phyloP scores from a whole-genome alignment of 1,140 invertebrate genomes.

The Asobara japonica region DNA sequence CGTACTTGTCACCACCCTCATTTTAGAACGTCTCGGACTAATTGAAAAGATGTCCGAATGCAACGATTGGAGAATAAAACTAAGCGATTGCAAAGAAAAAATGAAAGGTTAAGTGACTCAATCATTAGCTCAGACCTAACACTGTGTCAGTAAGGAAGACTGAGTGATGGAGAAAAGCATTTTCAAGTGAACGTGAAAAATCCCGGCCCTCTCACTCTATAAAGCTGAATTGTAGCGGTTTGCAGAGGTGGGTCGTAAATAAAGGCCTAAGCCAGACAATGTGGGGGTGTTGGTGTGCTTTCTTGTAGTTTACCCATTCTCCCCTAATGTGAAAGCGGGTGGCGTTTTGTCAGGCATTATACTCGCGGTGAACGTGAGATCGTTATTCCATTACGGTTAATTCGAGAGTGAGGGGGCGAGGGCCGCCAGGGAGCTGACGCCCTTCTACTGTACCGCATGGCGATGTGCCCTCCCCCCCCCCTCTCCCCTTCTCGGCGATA shows the following conservation, averaged over 20 bases:
- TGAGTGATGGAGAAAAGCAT: no score
- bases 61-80: no score
- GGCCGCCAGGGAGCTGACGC: constrained; percentile 36
- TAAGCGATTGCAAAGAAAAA: no score
- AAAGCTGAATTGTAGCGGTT: neutral
- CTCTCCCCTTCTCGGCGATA: constrained; percentile 1
- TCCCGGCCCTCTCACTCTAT: no score
- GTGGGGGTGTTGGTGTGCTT: constrained; percentile 30
- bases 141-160: no score
- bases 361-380: constrained; percentile 48
- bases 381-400: constrained; percentile 61
- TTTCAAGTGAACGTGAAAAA: no score
- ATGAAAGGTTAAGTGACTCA: no score
- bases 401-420: constrained; percentile 50
- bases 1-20: no score
- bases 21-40: no score
- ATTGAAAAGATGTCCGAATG: no score
- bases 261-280: neutral
- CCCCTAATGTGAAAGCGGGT: neutral
- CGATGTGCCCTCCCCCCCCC: neutral
- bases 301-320: neutral
- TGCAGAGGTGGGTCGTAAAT: constrained; percentile 3
- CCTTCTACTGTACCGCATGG: constrained; percentile 17
- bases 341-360: constrained; percentile 38
- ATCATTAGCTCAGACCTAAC: no score